Evolutionary conservation across 2,888 invertebrate species (phyloP), one percentile per base, ranked within the genome.

Genomic region (Trissoscelio sp.): DNA sequence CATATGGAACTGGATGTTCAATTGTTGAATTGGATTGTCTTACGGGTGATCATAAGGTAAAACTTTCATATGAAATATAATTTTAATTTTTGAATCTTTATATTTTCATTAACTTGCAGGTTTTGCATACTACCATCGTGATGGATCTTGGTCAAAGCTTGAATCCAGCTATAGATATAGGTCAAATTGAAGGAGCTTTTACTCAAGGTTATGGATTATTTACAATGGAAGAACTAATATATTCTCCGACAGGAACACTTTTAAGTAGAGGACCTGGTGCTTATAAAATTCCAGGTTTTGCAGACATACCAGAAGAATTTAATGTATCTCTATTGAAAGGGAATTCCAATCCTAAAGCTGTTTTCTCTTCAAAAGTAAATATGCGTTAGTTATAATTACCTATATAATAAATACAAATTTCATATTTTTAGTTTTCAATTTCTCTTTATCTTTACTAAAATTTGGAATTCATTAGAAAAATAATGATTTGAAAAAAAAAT

Each of bases 71-170:
- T 31, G 3, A n/a, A 42, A 6, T 14, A 42, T 31, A 31, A 31
- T 31, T 7, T 31, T 31, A 31, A 1, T 1, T 37, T 57, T 14
- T 11, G 14, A 22, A 22, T 5, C 5, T 9, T n/a, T 37, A 1
- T 37, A n/a, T 48, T 16, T 16, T 44, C 14, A 39, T 31, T 31
- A 16, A 22, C 7, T 31, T 31, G 1, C 85, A 93, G 93, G 95
- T 98, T 0, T 91, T 97, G 39, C 93, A 95, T 87, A 96, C 96
- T 0, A 97, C 98, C 87, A 97, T 98, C 84, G 97, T 98, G 0
- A 98, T 98, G 97, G 98, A 98, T 92, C 93, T 98, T 84, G 98
- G 98, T 0, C 95, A 96, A 85, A 97, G 97, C 91, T 92, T 98
- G 57, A 98, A 98, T 91, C 98, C 98, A 1, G 97, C 98, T 1